Base-by-base conservation (phyloP, 2,888 invertebrate species). In the Diploptera punctata region DNA sequence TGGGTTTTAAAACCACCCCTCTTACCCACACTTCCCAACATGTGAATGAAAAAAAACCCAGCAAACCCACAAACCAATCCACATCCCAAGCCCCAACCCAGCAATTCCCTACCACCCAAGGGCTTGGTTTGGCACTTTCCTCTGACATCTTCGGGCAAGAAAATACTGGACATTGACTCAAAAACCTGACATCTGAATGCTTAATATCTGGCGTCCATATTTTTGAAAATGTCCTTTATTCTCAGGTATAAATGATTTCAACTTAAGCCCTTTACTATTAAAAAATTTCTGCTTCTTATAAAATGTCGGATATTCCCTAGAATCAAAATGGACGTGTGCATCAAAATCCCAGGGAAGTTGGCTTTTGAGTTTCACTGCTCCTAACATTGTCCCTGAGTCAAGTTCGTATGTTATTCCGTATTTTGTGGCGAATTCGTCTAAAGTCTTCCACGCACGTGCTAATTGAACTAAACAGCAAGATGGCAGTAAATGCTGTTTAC, bases 281-380 rank as follows among this genome's bases (percentile, higher is more conserved):
- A 76, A 75, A 21, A 49, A 68, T 9, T 70, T 61, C n/a, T 70
- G 68, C 4, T 74, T 70, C 24, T 67, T 73, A 29, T 72, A 68
- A 60, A 68, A 76, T n/a, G 71, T 68, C 2, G 26, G 60, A 72
- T 76, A 76, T 68, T 78, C 76, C 16, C 72, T 74, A 16, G 75
- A 75, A 60, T 77, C 74, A 43, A 78, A 77, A 16, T 78, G 75
- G 3, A 80, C 73, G 73, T 81, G 81, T 18, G 77, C 80, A 75
- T 81, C 81, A 16, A 78, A 69, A 73, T 81, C 81, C 81, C 81
- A 81, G 5, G 81, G 81, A 21, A 81, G 75, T 61, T 79, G 76
- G 65, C 78, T 79, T 29, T 75, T 71, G 33, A 81, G 77, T 73
- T 81, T 81, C n/a, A 81, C 79, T n/a, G 81, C 81, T 13, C 81